Percentiles rank a stretch among this genome's conserved stretches.
Evolutionary conservation across 1,140 invertebrate genomes (phyloP).

Genomic region (Anagrus nilaparvatae): DNA sequence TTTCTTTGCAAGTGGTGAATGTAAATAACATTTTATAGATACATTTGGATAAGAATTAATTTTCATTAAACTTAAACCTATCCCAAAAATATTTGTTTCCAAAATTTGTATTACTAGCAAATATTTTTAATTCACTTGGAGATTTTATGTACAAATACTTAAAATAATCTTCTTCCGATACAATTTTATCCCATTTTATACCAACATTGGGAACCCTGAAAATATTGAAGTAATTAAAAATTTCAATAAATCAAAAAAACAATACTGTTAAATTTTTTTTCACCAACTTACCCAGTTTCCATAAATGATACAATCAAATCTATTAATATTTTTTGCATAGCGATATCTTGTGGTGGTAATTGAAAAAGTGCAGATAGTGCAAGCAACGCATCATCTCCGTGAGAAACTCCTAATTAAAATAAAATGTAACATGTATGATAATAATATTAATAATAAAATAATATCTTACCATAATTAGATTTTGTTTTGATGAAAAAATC

Average conservation of each 20-base stretch:
- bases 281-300: conserved; percentile 39
- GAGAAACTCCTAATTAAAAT: conserved; percentile 40
- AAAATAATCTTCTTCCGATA: conserved; percentile 27
- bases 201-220: conserved; percentile 23
- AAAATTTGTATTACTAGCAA: conserved; percentile 33
- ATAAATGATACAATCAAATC: conserved; percentile 43
- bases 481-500: conserved; percentile 33
- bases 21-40: too few relatives aligned
- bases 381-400: conserved; percentile 44
- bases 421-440: background rate
- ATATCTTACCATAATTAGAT: conserved; percentile 40
- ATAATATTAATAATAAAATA: conserved; percentile 1
- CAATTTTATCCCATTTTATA: conserved; percentile 24
- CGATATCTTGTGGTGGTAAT: conserved; percentile 30
- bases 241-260: background rate
- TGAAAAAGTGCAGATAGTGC: conserved; percentile 23
- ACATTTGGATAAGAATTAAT: too few relatives aligned
- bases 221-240: background rate
- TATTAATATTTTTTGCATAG: conserved; percentile 42
- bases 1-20: too few relatives aligned
- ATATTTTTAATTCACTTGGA: conserved; percentile 33
- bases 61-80: conserved; percentile 41
- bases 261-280: conserved; percentile 4
- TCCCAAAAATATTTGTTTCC: conserved; percentile 43
- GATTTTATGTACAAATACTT: conserved; percentile 40